Base-by-base conservation (phyloP, 2,797 vertebrate species). In the Pygocentrus nattereri region DNA sequence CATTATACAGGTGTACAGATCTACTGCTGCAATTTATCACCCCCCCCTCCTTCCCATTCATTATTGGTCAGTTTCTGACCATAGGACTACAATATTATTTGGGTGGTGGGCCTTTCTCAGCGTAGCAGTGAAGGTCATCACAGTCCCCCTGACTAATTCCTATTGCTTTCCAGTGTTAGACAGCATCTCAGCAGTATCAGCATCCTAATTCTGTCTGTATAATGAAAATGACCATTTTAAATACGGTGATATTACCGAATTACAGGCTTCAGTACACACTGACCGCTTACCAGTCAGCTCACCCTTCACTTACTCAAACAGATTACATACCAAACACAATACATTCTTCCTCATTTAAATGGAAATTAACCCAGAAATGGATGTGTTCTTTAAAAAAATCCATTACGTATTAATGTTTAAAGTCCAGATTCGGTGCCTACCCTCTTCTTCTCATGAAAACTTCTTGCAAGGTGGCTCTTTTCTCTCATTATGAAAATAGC, bases 401-500 rank as follows among this genome's bases (percentile, higher is more conserved):
- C 31, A 54, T n/a, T 82, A 44, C 31, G 64, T 58, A 62, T 76
- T 54, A 64, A 76, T 44, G 31, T 54, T 71, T 70, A 41, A 62
- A 67, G 21, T 41, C 27, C 44, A 18, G 19, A n/a, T 21, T 68
- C 34, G 15, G 21, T 1, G 12, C 16, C 38, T 7, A 7, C 73
- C 5, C 16, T 67, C 64, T 47, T 69, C 23, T 16, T 34, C 62
- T 59, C 15, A 25, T 72, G 38, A 59, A 44, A 69, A 69, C 15
- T 27, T 76, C 18, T 59, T 64, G 67, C 74, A 71, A 71, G 65
- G 67, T 83, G 71, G 84, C 79, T 89, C 87, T 86, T 90, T 74
- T 88, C 86, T 78, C 78, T 79, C 62, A 80, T 89, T 90, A 91
- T 90, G 87, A 87, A 90, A 90, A 76, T 88, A 85, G 88, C 81